Evolutionary conservation across 2,888 invertebrate genomes (phyloP), one percentile per base, ranked within the genome.

Genomic region (Amaurobius ferox): DNA sequence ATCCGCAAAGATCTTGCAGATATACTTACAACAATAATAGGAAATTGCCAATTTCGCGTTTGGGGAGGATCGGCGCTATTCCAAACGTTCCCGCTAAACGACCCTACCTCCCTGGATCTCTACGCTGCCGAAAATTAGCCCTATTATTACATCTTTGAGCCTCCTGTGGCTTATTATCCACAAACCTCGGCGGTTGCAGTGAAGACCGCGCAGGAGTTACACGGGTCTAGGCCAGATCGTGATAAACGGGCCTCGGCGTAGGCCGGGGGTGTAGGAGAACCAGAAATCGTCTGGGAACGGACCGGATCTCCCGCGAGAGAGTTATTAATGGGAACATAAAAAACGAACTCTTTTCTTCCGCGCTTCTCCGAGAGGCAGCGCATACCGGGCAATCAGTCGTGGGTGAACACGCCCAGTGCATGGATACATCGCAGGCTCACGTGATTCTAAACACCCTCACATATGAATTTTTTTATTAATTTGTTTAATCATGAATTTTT

Each of bases 191-290:
- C n/a, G n/a, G n/a, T n/a, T n/a, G n/a, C n/a, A n/a, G 35, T 35
- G 35, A 35, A 35, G 35, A 35, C 35, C 35, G 35, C 35, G 35
- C 35, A 44, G 44, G 9, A 44, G 44, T 44, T 44, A 44, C 35
- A 61, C 66, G 32, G n/a, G 66, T 66, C 7, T 32, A 35, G 66
- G 66, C 66, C 26, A 78, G 64, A 72, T 79, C 79, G 79, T 72
- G 83, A 85, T 77, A 64, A 71, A 61, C 44, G 61, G 64, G 70
- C 29, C 48, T 40, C 48, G 68, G 74, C 83, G 83, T 78, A 77
- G 83, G 83, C 11, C 62, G 71, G 80, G 73, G 73, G 83, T 85
- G 83, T 85, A 29, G 83, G 83, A 77, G 83, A 83, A 83, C 83
- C 29, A 29, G 83, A 64, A 67, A 79, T 62, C 64, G 66, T 40